Evolutionary conservation across 2,888 invertebrate genomes (phyloP), one percentile per base, ranked within the genome.

Genomic region (Sinhomidia bicolor): DNA sequence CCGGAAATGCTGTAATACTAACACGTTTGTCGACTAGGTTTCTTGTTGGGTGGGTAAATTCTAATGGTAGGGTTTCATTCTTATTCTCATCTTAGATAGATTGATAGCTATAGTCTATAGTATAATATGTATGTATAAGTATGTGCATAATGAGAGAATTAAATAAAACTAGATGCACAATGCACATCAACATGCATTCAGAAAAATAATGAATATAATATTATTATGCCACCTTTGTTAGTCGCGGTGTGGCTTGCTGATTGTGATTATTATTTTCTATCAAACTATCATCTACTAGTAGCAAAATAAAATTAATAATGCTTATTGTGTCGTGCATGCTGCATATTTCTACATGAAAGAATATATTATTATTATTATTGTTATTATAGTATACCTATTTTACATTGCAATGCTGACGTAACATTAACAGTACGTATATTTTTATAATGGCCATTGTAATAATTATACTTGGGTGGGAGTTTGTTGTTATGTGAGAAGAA

Each of bases 1-100:
- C 76, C 76, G 76, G 76, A 76, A 76, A 76, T 76, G 76, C 51
- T 29, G 76, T 76, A 76, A 76, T 76, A 51, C 76, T 71, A 71
- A 71, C 71, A 71, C 71, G 71, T 71, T 71, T 71, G 71, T 12
- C 36, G 71, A 2, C 14, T 36, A 7, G 17, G n/a, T n/a, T n/a
- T n/a, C n/a, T n/a, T n/a, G 36, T 71, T 41, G 36, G 71, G 41
- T 71, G 14, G 9, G 10, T 71, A 20, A 71, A 71, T 41, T 26
- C 32, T 26, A 41, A 71, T 71, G 71, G 17, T 12, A 41, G 41
- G 41, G 71, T 41, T 41, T 20, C 41, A 5, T 41, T 29, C 12
- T 12, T 29, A 3, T 10, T 62, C 14, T 14, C 29, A n/a, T 62
- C 7, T 12, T 41, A 17, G 41, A 17, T 41, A 17, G 9, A 17